phyloP scores from a whole-genome alignment of 2,113 vertebrate genomes.

The Entomyzon cyanotis region DNA sequence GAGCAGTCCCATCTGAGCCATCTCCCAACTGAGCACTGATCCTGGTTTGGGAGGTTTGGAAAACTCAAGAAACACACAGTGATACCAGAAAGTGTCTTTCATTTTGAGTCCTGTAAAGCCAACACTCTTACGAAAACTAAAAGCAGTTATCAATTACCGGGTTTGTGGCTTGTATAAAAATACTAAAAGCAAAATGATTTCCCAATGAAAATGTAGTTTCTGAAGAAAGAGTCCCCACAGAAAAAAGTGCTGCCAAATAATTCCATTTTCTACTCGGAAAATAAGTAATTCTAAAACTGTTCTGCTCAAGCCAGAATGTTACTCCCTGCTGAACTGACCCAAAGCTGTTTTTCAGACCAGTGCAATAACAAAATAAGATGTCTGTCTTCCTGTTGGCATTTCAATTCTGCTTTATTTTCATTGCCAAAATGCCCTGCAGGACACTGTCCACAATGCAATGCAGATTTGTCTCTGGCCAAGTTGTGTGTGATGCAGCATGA shows the following conservation, averaged over 20 bases:
- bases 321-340: background rate
- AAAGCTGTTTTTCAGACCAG: conserved; percentile 25
- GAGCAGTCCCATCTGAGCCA: too few relatives aligned
- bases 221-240: background rate
- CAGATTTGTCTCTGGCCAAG: background rate
- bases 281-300: conserved; percentile 3
- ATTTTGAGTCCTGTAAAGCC: background rate
- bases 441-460: background rate
- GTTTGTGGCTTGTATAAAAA: background rate
- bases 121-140: background rate
- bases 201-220: background rate
- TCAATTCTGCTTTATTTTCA: background rate
- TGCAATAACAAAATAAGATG: conserved; percentile 9
- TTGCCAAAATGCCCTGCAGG: background rate
- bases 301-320: background rate
- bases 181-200: background rate
- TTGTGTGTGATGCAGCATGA: background rate
- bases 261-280: conserved; percentile 9
- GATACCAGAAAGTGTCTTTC: background rate
- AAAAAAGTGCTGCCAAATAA: conserved; percentile 22
- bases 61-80: background rate
- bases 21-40: background rate
- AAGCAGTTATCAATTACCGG: background rate
- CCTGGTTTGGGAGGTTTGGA: background rate
- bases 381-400: background rate